These are phyloP conservation scores for Cryptotis parvus DNA, from an alignment of 2,113 vertebrate species.

Conservation along the genomic window DNA sequence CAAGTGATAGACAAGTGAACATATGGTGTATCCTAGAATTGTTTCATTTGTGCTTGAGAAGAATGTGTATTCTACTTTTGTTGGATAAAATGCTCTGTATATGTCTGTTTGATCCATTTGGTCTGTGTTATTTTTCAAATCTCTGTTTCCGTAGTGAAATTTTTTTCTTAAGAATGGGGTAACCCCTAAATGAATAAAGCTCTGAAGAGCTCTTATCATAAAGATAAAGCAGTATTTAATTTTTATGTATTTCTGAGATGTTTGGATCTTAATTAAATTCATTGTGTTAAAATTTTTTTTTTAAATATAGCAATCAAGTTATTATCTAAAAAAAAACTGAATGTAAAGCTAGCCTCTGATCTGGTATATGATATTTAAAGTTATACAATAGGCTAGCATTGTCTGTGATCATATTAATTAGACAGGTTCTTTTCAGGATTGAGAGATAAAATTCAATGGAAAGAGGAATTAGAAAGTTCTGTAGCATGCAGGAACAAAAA, in stretches of 20 bases:
- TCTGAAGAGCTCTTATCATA: neutral
- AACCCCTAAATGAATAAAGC: neutral
- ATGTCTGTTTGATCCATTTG: neutral
- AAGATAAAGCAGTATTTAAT: neutral
- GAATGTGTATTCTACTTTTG: neutral
- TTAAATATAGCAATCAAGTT: neutral
- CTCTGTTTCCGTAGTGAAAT: neutral
- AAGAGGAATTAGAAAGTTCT: no score
- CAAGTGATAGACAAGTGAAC: no score
- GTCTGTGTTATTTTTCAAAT: neutral
- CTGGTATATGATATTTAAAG: slow-evolving; percentile 4
- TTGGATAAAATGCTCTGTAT: neutral
- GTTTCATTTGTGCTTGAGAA: neutral
- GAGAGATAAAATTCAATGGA: no score
- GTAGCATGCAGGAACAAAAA: neutral
- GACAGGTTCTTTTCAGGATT: no score
- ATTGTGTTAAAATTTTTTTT: neutral
- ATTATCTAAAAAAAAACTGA: neutral
- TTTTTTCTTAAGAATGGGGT: neutral
- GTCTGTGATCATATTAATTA: neutral
- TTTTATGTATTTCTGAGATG: neutral
- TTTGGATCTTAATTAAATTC: neutral
- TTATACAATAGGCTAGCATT: neutral
- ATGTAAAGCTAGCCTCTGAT: neutral
- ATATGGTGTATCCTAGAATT: neutral